Evolutionary conservation across 2,888 invertebrate species (phyloP).

Genomic region (Phaonia tiefii): DNA sequence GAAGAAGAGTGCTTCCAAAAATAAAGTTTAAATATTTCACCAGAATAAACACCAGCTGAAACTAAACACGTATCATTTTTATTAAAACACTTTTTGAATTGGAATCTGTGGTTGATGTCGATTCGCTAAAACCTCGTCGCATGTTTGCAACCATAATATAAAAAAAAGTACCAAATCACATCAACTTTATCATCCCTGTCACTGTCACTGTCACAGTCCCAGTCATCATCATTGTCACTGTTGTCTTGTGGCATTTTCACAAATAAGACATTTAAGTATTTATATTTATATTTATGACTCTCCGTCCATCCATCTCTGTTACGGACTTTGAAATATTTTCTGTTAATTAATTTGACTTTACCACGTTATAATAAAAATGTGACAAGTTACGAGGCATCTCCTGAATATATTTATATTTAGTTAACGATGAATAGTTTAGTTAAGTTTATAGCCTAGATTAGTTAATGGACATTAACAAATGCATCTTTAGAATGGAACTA

Average conservation of each 20-base stretch:
- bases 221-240: background rate
- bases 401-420: background rate
- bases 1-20: too few species aligned
- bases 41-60: too few species aligned
- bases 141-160: too few species aligned
- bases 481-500: too few species aligned
- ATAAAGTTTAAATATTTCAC: too few species aligned
- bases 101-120: too few species aligned
- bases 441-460: conserved; percentile 8
- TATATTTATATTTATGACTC: conserved; percentile 11
- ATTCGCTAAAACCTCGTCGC: too few species aligned
- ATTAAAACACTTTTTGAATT: too few species aligned
- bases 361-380: conserved; percentile 19
- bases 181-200: too few species aligned
- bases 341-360: conserved; percentile 35
- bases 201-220: background rate
- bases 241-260: background rate
- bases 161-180: too few species aligned
- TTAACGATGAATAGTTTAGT: background rate
- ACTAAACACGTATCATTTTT: too few species aligned
- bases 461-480: background rate
- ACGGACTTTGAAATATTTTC: background rate
- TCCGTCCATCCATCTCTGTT: background rate
- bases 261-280: conserved; percentile 9
- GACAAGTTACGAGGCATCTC: background rate